Evolutionary conservation across 2,113 vertebrate genomes (phyloP).

Genomic region (Amphiprion percula): DNA sequence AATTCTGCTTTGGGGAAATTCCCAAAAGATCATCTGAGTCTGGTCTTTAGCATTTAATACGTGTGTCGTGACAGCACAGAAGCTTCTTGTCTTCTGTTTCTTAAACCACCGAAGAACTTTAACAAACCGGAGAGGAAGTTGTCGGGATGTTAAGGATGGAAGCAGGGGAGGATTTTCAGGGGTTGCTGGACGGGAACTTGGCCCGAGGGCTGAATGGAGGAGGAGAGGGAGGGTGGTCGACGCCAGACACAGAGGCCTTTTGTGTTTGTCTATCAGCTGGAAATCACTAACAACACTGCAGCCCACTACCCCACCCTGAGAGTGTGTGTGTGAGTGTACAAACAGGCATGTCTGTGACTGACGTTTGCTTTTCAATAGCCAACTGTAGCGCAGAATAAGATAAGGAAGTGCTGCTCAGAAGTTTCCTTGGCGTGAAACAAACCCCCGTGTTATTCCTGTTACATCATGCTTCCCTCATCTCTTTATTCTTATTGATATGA

Average conservation of each 20-base stretch:
- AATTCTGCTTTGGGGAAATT: slow-evolving; percentile 13
- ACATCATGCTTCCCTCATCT: slow-evolving; percentile 17
- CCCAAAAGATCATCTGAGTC: neutral
- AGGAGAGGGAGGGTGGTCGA: slow-evolving; percentile 42
- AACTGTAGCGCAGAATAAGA: slow-evolving; percentile 49
- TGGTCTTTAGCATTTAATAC: slow-evolving; percentile 1
- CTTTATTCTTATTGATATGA: neutral
- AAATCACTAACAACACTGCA: slow-evolving; percentile 72
- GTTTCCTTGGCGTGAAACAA: slow-evolving; percentile 37
- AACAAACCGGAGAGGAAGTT: neutral
- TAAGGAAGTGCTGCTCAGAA: slow-evolving; percentile 47
- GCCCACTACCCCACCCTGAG: slow-evolving; percentile 25
- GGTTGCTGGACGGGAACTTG: slow-evolving; percentile 41
- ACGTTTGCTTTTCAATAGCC: slow-evolving; percentile 70
- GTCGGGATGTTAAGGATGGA: slow-evolving; percentile 14
- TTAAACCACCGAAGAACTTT: neutral
- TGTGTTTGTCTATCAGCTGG: slow-evolving; percentile 78
- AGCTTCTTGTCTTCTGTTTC: slow-evolving; percentile 3
- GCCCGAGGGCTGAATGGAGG: slow-evolving; percentile 42
- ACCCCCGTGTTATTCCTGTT: neutral
- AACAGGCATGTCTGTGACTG: slow-evolving; percentile 49
- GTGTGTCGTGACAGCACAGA: slow-evolving; percentile 8
- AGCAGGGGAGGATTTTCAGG: slow-evolving; percentile 6
- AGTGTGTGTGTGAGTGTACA: slow-evolving; percentile 25
- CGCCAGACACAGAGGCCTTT: slow-evolving; percentile 67